A percentile compares a stretch with the other conserved stretches of the same genome.
These are phyloP conservation scores for Pipa parva DNA, from an alignment of 2,113 vertebrate genomes.

Conservation along the genomic window DNA sequence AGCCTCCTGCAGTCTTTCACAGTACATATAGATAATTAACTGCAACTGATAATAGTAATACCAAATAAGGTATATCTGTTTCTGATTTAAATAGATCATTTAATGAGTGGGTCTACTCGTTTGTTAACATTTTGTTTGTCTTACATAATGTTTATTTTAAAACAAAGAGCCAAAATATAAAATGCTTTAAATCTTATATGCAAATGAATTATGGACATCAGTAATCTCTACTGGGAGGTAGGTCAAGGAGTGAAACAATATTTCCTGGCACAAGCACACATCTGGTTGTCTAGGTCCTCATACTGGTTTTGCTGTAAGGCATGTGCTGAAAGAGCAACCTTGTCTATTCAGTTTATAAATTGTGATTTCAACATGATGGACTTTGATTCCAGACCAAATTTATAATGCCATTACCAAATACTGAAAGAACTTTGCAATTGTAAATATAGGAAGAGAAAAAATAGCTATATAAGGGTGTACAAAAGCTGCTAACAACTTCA, in stretches of 20 bases:
- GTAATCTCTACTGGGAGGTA: conserved; percentile 18
- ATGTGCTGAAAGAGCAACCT: conserved; percentile 32
- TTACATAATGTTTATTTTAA: conserved; percentile 20
- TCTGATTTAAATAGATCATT: no score
- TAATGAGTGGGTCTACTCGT: background rate
- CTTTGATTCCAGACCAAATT: conserved; percentile 24
- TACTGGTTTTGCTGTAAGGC: conserved; percentile 19
- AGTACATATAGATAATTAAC: no score
- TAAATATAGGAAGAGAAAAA: conserved; percentile 2
- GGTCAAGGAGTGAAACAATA: conserved; percentile 18
- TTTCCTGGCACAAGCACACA: conserved; percentile 17
- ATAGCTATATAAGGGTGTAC: conserved; percentile 15
- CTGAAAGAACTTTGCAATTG: conserved; percentile 23
- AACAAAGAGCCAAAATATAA: background rate
- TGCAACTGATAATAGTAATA: no score
- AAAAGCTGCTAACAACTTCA: background rate
- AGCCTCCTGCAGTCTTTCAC: no score
- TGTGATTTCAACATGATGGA: conserved; percentile 18
- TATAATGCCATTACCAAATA: conserved; percentile 34
- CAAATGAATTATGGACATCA: conserved; percentile 14
- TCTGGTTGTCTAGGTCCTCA: conserved; percentile 11
- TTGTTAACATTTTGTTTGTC: background rate
- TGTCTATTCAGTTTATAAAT: conserved; percentile 26
- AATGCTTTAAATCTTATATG: background rate
- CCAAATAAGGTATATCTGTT: no score